Evolutionary conservation across 2,797 vertebrate genomes (phyloP), one percentile per base, ranked within the genome.

Genomic region (Rostrhamus sociabilis): DNA sequence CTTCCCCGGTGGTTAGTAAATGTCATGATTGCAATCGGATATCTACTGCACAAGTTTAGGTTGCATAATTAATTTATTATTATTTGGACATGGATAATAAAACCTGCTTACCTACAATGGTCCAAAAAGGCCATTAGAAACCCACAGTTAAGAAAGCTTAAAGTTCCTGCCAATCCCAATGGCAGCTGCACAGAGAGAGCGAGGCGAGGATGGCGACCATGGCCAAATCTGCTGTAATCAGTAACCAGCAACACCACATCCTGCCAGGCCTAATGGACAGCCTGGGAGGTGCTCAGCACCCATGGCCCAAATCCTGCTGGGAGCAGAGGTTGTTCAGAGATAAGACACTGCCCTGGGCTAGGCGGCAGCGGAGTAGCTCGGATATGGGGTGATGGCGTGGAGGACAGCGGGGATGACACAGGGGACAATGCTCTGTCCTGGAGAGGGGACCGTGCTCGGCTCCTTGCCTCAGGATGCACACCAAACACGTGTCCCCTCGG

Each of bases 81-180:
- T 79, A 89, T 81, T 95, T 93, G 76, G 95, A 86, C 73, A 59
- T 15, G 82, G 77, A 43, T 63, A 94, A 85, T 94, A 89, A 95
- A 95, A 69, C 56, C 71, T 93, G 79, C 82, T 85, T 95, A 76
- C 91, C 72, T 66, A 79, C 8, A 42, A 14, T 1, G 5, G 40
- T 95, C 93, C 93, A 95, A 96, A 94, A 97, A 94, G 85, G 64
- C 94, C 87, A 94, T 95, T 91, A 96, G 89, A 53, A 95, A 59
- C 71, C 77, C 78, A 23, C 23, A 47, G 81, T 84, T 85, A 96
- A 91, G 95, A 91, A 97, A 95, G 56, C 94, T 80, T 13, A 1
- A 93, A 76, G 81, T 80, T 82, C 75, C 87, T 95, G 95, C 94
- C 91, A 91, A 95, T 71, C 91, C 75, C 91, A 76, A 40, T 5